Evolutionary conservation across 1,140 invertebrate species (phyloP).

Genomic region (Solenopsis fugax): DNA sequence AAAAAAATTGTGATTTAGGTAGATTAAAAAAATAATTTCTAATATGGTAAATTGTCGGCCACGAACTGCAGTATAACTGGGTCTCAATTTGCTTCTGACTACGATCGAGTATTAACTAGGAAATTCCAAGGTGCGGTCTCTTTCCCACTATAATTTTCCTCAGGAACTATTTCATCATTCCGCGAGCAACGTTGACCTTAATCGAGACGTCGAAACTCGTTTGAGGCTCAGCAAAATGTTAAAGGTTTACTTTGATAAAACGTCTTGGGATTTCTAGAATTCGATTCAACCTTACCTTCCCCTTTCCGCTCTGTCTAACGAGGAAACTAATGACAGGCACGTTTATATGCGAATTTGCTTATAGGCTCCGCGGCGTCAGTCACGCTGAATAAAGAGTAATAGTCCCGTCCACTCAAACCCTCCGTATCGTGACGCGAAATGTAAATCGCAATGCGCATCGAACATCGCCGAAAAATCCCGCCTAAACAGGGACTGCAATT

Average conservation of each 20-base stretch:
- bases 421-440: slow-evolving; percentile 46
- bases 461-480: slow-evolving; percentile 46
- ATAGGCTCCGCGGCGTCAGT: slow-evolving; percentile 6
- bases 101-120: slow-evolving; percentile 51
- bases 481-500: slow-evolving; percentile 51
- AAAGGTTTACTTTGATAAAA: slow-evolving; percentile 56
- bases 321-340: slow-evolving; percentile 1
- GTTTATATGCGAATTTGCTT: slow-evolving; percentile 17
- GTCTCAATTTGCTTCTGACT: slow-evolving; percentile 39
- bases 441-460: slow-evolving; percentile 59
- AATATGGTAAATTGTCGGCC: slow-evolving; percentile 42
- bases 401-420: slow-evolving; percentile 18
- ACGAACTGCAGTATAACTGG: slow-evolving; percentile 8
- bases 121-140: slow-evolving; percentile 41
- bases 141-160: slow-evolving; percentile 64
- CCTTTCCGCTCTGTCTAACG: background rate
- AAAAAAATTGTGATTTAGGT: background rate
- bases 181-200: slow-evolving; percentile 61
- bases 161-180: slow-evolving; percentile 53
- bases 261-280: slow-evolving; percentile 37
- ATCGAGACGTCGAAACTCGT: slow-evolving; percentile 75
- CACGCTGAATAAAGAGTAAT: slow-evolving; percentile 18
- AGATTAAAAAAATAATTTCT: slow-evolving; percentile 34
- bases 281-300: slow-evolving; percentile 5
- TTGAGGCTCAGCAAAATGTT: slow-evolving; percentile 54